Conservation (phyloP, 2,113 vertebrate species). For the Zingel zingel region DNA sequence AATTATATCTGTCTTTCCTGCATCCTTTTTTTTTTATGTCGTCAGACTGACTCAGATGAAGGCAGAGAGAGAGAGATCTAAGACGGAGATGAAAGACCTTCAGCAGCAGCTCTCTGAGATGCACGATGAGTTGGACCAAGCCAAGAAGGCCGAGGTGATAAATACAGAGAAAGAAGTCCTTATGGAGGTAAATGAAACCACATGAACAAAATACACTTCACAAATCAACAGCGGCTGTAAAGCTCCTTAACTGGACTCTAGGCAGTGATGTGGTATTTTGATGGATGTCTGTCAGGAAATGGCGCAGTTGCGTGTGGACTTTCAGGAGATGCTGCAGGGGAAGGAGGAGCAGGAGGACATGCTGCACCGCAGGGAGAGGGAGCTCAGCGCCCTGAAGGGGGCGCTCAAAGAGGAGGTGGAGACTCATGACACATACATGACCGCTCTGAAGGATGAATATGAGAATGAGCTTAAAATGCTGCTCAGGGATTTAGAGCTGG, state of each 20-base stretch:
- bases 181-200: slow-evolving; percentile 67
- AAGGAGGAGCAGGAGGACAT: slow-evolving; percentile 94
- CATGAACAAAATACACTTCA: not conserved
- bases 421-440: slow-evolving; percentile 90
- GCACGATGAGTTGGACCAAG: slow-evolving; percentile 94
- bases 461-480: slow-evolving; percentile 86
- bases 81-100: slow-evolving; percentile 92
- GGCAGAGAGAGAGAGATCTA: slow-evolving; percentile 90
- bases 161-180: slow-evolving; percentile 71
- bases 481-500: slow-evolving; percentile 84
- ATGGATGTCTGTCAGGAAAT: slow-evolving; percentile 81
- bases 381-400: slow-evolving; percentile 91
- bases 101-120: slow-evolving; percentile 98
- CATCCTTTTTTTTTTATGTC: slow-evolving; percentile 12
- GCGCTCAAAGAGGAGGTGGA: slow-evolving; percentile 95
- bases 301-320: slow-evolving; percentile 87
- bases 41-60: slow-evolving; percentile 91
- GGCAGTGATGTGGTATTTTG: not conserved
- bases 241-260: not conserved
- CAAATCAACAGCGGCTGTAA: slow-evolving; percentile 23
- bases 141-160: slow-evolving; percentile 70
- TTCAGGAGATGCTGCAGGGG: slow-evolving; percentile 87
- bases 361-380: slow-evolving; percentile 88
- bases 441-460: slow-evolving; percentile 89
- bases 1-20: slow-evolving; percentile 1